phyloP scores from a whole-genome alignment of 2,113 vertebrate species.

The Lepus europaeus region DNA sequence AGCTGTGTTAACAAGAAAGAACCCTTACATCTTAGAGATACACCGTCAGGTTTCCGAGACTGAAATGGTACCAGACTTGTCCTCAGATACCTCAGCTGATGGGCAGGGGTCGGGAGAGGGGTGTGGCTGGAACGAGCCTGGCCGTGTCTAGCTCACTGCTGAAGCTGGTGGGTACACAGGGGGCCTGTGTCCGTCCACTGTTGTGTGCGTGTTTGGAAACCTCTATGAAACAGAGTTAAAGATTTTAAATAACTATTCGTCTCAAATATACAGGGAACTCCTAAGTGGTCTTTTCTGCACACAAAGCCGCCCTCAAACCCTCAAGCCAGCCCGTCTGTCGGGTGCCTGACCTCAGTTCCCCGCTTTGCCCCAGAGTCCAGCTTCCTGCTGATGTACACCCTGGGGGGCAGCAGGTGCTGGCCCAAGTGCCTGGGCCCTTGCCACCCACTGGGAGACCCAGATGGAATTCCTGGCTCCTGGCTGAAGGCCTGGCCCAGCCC shows the following conservation, averaged over 20 bases:
- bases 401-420: too few relatives aligned
- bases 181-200: not conserved
- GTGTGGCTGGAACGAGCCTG: not conserved
- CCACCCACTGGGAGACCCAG: too few relatives aligned
- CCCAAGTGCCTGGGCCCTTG: too few relatives aligned
- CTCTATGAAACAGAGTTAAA: not conserved
- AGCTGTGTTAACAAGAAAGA: slow-evolving; percentile 4
- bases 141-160: not conserved
- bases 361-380: too few relatives aligned
- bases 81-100: slow-evolving; percentile 11
- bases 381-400: too few relatives aligned
- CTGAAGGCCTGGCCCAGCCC: too few relatives aligned
- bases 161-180: rapidly evolving
- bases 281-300: not conserved
- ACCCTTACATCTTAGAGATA: not conserved
- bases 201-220: not conserved
- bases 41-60: not conserved
- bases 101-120: not conserved
- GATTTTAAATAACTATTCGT: not conserved
- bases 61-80: not conserved
- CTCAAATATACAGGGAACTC: slow-evolving; percentile 9
- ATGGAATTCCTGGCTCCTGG: too few relatives aligned
- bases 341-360: too few relatives aligned
- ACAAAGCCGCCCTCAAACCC: not conserved
- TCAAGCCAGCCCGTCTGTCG: too few relatives aligned